phyloP scores from a whole-genome alignment of 2,888 invertebrate genomes.

The Mythimna pallens region DNA sequence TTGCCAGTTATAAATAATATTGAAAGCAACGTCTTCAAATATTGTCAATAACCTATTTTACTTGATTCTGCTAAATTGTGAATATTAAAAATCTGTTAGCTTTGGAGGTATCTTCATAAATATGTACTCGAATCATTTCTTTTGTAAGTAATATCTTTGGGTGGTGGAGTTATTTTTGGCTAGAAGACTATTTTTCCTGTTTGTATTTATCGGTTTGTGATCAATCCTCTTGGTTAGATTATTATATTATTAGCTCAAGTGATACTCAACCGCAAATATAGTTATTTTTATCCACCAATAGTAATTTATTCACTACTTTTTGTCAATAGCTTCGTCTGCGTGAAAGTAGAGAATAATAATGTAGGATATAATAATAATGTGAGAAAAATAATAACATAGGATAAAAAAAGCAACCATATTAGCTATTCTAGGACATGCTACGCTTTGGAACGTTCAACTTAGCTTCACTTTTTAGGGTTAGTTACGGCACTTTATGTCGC shows the following conservation, averaged over 20 bases:
- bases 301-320: no score
- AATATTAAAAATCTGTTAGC: slow-evolving; percentile 27
- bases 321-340: no score
- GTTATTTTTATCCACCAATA: neutral
- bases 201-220: neutral
- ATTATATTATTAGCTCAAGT: neutral
- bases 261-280: neutral
- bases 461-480: no score
- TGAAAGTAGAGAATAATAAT: no score
- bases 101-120: slow-evolving; percentile 12
- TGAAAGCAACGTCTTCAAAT: slow-evolving; percentile 16
- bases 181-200: neutral
- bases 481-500: no score
- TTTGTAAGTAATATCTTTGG: neutral
- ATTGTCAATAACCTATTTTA: slow-evolving; percentile 14
- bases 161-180: slow-evolving; percentile 5
- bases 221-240: neutral
- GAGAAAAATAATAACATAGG: no score
- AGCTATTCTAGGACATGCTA: no score
- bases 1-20: slow-evolving; percentile 35
- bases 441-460: no score
- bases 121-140: slow-evolving; percentile 8
- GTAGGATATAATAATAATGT: no score
- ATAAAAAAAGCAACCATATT: no score
- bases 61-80: slow-evolving; percentile 17